Percentiles rank a stretch among this genome's conserved stretches.
Evolutionary conservation across 2,797 vertebrate species (phyloP).

Genomic region (Catamblyrhynchus diadema): DNA sequence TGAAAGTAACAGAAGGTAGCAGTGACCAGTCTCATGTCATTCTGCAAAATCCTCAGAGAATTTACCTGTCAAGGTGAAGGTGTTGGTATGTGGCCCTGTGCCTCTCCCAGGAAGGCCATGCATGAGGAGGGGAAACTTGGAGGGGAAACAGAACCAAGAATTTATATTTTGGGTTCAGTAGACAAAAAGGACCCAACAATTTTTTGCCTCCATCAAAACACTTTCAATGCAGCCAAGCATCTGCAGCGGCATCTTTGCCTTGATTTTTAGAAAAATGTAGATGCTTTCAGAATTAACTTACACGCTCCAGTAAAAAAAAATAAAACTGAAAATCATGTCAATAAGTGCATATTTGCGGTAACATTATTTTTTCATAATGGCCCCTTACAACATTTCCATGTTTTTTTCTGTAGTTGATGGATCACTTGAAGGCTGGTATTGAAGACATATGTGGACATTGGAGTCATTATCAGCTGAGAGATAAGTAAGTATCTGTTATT

Average conservation of each 20-base stretch:
- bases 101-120: background rate
- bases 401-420: constrained; percentile 84
- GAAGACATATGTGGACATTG: constrained; percentile 97
- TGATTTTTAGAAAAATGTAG: background rate
- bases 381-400: background rate
- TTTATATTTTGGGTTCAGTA: background rate
- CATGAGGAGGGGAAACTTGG: background rate
- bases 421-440: constrained; percentile 89
- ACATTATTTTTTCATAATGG: background rate
- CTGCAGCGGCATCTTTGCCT: background rate
- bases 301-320: background rate
- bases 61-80: background rate
- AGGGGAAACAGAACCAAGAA: background rate
- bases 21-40: background rate
- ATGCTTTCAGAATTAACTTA: background rate
- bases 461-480: constrained; percentile 94
- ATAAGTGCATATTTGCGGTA: background rate
- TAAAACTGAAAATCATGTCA: background rate
- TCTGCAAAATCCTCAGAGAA: background rate
- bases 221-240: background rate
- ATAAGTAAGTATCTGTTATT: constrained; percentile 84
- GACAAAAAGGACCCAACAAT: background rate
- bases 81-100: background rate
- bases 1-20: background rate
- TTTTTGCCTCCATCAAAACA: background rate